Conservation (phyloP, 2,888 invertebrate species). For the Empis livida region DNA sequence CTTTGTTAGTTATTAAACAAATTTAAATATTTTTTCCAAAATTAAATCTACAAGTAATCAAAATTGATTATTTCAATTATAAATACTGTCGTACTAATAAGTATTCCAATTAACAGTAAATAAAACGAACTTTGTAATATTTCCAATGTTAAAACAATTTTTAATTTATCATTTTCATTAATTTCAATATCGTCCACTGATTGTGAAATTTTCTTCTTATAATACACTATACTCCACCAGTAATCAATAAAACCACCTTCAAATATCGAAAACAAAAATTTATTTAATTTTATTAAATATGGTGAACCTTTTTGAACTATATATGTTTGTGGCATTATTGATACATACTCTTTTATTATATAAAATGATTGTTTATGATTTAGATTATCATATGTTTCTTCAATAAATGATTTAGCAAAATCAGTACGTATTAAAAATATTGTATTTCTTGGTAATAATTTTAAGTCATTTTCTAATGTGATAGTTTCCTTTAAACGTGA, state of each 20-base stretch:
- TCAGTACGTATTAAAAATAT: constrained; percentile 23
- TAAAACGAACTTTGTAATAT: constrained; percentile 29
- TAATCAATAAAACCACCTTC: constrained; percentile 26
- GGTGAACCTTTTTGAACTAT: constrained; percentile 22
- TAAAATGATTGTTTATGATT: constrained; percentile 24
- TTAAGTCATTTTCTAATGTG: too few relatives aligned
- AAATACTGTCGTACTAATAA: too few relatives aligned
- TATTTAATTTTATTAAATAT: constrained; percentile 22
- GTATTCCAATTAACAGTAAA: constrained; percentile 23
- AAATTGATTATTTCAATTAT: too few relatives aligned
- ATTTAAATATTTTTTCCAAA: too few relatives aligned
- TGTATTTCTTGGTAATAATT: constrained; percentile 4
- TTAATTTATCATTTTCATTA: neutral
- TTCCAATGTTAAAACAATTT: constrained; percentile 22
- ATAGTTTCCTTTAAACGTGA: neutral
- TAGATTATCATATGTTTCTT: constrained; percentile 20
- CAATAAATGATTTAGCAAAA: constrained; percentile 22
- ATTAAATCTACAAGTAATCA: too few relatives aligned
- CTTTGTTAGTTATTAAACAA: too few relatives aligned
- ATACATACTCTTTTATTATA: constrained; percentile 24
- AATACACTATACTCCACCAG: constrained; percentile 15
- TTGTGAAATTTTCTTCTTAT: neutral
- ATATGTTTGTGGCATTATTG: constrained; percentile 22
- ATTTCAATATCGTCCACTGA: neutral
- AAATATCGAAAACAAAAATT: constrained; percentile 17